Percentiles rank a stretch among this genome's conserved stretches.
phyloP scores from a whole-genome alignment of 1,140 invertebrate species.

The Pseudomyrmex gracilis region DNA sequence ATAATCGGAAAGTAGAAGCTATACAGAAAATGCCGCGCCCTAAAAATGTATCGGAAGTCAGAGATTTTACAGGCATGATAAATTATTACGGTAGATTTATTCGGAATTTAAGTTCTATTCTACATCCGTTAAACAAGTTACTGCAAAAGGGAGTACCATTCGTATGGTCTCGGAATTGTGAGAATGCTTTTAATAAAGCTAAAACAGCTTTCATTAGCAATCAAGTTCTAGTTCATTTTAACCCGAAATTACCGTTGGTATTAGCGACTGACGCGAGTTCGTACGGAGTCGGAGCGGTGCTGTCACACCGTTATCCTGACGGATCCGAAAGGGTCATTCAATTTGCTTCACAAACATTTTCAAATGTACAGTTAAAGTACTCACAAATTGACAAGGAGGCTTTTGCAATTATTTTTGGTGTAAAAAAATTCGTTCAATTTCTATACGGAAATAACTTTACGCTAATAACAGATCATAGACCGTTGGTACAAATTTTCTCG shows the following conservation, averaged over 20 bases:
- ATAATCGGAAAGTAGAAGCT: neutral
- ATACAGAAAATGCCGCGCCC: constrained; percentile 1
- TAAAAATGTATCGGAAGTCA: neutral
- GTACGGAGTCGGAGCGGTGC: neutral
- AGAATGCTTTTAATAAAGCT: neutral
- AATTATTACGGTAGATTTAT: too few relatives aligned
- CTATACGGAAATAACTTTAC: neutral
- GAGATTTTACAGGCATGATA: neutral
- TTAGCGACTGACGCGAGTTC: neutral
- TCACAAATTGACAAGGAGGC: neutral
- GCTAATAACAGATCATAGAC: neutral
- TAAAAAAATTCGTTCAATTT: neutral
- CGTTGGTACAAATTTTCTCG: constrained; percentile 15
- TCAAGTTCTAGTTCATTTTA: neutral
- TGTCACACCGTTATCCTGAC: neutral
- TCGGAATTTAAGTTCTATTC: too few relatives aligned
- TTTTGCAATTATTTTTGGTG: neutral
- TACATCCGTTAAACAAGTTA: too few relatives aligned
- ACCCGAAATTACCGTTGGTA: neutral
- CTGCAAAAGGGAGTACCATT: neutral
- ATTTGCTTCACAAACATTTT: neutral
- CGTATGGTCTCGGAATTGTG: neutral
- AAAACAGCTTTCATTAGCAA: neutral
- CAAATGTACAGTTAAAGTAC: neutral
- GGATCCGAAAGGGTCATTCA: neutral